A percentile compares a stretch with the other conserved stretches of the same genome.
phyloP scores from a whole-genome alignment of 2,888 invertebrate species.

The Sphaerophoria taeniata region DNA sequence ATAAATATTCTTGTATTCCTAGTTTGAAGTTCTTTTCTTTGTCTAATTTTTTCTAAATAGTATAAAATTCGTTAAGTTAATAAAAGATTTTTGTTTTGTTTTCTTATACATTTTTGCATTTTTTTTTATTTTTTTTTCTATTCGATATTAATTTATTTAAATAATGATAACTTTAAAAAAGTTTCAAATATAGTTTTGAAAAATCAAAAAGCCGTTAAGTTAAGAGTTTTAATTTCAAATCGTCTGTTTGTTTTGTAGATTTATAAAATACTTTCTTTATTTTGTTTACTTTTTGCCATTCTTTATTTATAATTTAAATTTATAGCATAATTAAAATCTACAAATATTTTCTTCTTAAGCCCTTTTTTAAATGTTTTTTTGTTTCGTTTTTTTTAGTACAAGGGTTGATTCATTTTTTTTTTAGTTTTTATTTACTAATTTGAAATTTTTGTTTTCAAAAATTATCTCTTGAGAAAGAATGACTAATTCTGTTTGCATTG shows the following conservation, averaged over 20 bases:
- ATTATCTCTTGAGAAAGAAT: constrained; percentile 50
- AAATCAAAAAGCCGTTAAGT: constrained; percentile 40
- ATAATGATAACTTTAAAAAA: constrained; percentile 27
- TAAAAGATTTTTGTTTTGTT: constrained; percentile 36
- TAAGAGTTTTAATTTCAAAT: constrained; percentile 40
- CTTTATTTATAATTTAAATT: constrained; percentile 12
- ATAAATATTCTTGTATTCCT: constrained; percentile 7
- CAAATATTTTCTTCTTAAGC: constrained; percentile 24
- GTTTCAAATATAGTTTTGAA: constrained; percentile 44
- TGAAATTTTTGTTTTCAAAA: constrained; percentile 6
- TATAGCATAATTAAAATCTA: constrained; percentile 43
- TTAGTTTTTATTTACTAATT: constrained; percentile 46
- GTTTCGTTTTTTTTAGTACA: not conserved
- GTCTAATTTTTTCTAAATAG: constrained; percentile 65
- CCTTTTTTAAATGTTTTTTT: not conserved
- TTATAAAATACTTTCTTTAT: constrained; percentile 43
- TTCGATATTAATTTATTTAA: constrained; percentile 31
- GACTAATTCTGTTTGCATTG: constrained; percentile 48
- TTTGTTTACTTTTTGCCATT: constrained; percentile 11
- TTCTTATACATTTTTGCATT: constrained; percentile 1
- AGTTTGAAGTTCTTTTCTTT: constrained; percentile 27
- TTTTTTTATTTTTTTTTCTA: constrained; percentile 25
- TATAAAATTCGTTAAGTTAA: constrained; percentile 70
- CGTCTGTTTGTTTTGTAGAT: constrained; percentile 21
- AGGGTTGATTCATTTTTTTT: constrained; percentile 47